phyloP scores from a whole-genome alignment of 1,140 invertebrate species.

The Nasonia longicornis region DNA sequence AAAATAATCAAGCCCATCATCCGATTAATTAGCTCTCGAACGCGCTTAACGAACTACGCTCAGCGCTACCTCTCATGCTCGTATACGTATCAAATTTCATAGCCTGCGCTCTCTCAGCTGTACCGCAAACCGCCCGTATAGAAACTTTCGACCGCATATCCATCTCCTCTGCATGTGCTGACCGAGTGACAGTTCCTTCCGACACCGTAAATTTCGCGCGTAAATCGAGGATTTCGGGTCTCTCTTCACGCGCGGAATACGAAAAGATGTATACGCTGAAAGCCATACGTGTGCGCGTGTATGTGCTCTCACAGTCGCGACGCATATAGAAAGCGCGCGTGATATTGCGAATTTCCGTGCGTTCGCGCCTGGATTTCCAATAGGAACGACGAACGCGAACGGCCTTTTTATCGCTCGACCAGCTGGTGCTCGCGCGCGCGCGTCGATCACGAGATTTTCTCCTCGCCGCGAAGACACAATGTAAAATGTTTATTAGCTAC shows the following conservation, averaged over 20 bases:
- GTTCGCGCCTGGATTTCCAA: conserved; percentile 33
- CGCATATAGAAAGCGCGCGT: conserved; percentile 19
- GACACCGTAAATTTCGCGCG: no score
- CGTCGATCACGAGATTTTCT: conserved; percentile 29
- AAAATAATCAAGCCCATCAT: no score
- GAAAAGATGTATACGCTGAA: not conserved
- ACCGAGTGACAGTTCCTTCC: no score
- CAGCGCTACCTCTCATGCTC: no score
- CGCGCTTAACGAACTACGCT: no score
- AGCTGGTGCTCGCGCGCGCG: not conserved
- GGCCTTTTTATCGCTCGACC: conserved; percentile 15
- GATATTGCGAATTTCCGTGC: conserved; percentile 33
- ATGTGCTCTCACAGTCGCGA: not conserved
- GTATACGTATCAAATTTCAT: no score
- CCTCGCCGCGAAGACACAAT: conserved; percentile 5
- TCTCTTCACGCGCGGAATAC: not conserved
- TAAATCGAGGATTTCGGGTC: not conserved
- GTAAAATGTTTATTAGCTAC: conserved; percentile 30
- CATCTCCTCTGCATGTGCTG: no score
- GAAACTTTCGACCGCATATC: no score
- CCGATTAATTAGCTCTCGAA: no score
- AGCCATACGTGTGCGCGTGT: not conserved
- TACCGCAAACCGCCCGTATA: no score
- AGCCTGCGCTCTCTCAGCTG: no score
- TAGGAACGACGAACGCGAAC: not conserved